A percentile compares a stretch with the other conserved stretches of the same genome.
These are phyloP conservation scores for Chionodraco myersi DNA, from an alignment of 2,113 vertebrate species.

Conservation along the genomic window DNA sequence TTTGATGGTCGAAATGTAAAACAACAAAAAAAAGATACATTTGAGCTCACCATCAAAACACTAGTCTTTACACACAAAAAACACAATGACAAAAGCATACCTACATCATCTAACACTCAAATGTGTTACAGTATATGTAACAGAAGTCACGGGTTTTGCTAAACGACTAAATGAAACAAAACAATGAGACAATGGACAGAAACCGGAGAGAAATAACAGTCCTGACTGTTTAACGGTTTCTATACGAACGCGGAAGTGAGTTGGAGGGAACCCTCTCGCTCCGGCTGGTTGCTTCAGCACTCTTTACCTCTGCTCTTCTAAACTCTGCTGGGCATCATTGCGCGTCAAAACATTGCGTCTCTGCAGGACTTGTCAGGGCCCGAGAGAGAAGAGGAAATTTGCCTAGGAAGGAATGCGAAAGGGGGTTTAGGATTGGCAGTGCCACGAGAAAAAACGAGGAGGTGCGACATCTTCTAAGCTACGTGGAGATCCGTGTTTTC, in stretches of 20 bases:
- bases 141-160: fast-evolving
- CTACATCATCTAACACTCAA: too few relatives aligned
- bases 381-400: conserved; percentile 57
- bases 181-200: not conserved
- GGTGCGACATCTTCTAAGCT: conserved; percentile 67
- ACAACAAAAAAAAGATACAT: too few relatives aligned
- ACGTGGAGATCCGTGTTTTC: conserved; percentile 70
- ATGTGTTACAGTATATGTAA: not conserved
- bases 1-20: too few relatives aligned
- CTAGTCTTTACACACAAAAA: not conserved
- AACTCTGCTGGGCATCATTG: conserved; percentile 74
- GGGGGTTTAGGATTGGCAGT: conserved; percentile 65
- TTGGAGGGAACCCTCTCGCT: conserved; percentile 34
- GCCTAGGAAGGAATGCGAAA: conserved; percentile 61
- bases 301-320: conserved; percentile 57
- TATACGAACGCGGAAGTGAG: conserved; percentile 33
- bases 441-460: conserved; percentile 57
- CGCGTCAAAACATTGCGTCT: conserved; percentile 83
- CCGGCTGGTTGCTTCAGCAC: conserved; percentile 42
- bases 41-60: not conserved
- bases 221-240: not conserved
- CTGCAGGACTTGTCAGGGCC: conserved; percentile 64
- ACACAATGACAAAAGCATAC: too few relatives aligned
- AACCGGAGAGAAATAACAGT: not conserved
- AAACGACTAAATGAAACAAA: not conserved